Evolutionary conservation across 2,888 invertebrate genomes (phyloP).

Genomic region (Plebejus argus): DNA sequence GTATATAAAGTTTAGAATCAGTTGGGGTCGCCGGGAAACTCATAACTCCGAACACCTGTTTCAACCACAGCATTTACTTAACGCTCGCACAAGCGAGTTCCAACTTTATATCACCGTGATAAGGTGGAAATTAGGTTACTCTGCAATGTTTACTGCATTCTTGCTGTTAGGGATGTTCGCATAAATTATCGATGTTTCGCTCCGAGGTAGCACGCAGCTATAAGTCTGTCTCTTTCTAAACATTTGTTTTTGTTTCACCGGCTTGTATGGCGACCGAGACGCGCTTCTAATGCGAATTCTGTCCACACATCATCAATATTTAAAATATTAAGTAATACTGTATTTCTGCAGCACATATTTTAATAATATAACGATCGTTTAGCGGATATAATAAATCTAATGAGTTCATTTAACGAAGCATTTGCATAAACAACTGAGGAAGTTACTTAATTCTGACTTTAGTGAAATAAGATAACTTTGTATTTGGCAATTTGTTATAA

Average conservation of each 20-base stretch:
- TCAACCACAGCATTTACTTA: conserved; percentile 70
- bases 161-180: conserved; percentile 77
- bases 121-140: conserved; percentile 47
- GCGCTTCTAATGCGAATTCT: conserved; percentile 56
- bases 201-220: conserved; percentile 57
- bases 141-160: conserved; percentile 59
- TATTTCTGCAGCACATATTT: conserved; percentile 7
- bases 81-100: conserved; percentile 44
- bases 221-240: conserved; percentile 67
- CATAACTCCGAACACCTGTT: conserved; percentile 76
- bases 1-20: conserved; percentile 41
- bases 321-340: conserved; percentile 27
- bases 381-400: conserved; percentile 14
- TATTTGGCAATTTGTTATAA: neutral
- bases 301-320: conserved; percentile 31
- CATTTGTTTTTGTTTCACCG: conserved; percentile 74
- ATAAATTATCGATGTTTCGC: conserved; percentile 79
- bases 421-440: neutral
- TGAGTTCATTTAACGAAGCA: neutral
- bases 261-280: conserved; percentile 60
- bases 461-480: neutral
- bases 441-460: conserved; percentile 8
- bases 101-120: conserved; percentile 18
- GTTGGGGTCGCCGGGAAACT: conserved; percentile 46
- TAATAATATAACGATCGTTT: conserved; percentile 10